Evolutionary conservation across 2,888 invertebrate genomes (phyloP).

Genomic region (Diaprepes abbreviatus): DNA sequence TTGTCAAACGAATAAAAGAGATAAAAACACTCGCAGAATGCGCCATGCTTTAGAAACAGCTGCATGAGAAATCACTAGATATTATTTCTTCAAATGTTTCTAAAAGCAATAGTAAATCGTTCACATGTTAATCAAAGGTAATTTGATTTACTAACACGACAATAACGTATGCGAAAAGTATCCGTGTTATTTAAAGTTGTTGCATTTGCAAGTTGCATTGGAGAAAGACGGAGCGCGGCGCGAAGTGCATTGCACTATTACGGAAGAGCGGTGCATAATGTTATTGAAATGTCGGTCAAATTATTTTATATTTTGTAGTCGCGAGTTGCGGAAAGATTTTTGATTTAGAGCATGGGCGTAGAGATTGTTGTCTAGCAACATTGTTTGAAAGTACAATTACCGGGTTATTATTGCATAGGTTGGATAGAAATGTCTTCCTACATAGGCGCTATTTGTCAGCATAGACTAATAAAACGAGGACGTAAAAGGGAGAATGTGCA

Average conservation of each 20-base stretch:
- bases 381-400: conserved; percentile 1
- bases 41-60: too few relatives aligned
- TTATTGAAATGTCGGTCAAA: conserved; percentile 50
- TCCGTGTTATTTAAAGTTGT: conserved; percentile 18
- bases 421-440: not conserved
- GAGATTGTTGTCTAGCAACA: not conserved
- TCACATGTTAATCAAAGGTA: too few relatives aligned
- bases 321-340: conserved; percentile 30
- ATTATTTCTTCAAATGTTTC: too few relatives aligned
- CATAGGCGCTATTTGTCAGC: too few relatives aligned
- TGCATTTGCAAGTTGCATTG: conserved; percentile 8
- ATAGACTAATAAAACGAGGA: too few relatives aligned
- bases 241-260: conserved; percentile 48
- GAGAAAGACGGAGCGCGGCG: conserved; percentile 37
- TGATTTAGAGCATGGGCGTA: conserved; percentile 29
- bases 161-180: conserved; percentile 17
- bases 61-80: too few relatives aligned
- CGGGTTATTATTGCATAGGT: not conserved
- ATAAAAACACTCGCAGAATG: too few relatives aligned
- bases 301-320: conserved; percentile 43
- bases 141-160: too few relatives aligned
- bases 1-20: too few relatives aligned
- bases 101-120: too few relatives aligned
- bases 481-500: too few relatives aligned
- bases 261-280: conserved; percentile 48